A percentile compares a stretch with the other conserved stretches of the same genome.
phyloP scores from a whole-genome alignment of 2,888 invertebrate species.

The Margaritifera margaritifera region DNA sequence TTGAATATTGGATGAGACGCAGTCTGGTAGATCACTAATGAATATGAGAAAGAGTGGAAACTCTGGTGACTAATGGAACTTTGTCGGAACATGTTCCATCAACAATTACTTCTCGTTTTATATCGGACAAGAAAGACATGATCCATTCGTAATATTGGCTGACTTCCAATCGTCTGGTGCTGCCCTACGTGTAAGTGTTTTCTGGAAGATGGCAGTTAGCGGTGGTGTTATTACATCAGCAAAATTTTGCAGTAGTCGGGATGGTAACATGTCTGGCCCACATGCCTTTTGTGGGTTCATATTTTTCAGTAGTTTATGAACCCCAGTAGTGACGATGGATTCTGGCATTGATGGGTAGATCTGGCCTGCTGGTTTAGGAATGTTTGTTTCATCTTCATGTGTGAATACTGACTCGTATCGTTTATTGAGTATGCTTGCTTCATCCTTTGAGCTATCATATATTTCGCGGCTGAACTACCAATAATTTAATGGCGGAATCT shows the following conservation, averaged over 20 bases:
- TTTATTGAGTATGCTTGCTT: too few species aligned
- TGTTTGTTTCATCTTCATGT: constrained; percentile 3
- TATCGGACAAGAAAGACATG: too few species aligned
- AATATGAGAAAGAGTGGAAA: too few species aligned
- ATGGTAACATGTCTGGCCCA: constrained; percentile 2
- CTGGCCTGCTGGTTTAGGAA: background rate
- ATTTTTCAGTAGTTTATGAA: background rate
- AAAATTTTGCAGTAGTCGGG: background rate
- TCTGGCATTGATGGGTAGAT: background rate
- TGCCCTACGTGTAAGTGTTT: background rate
- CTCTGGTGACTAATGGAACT: too few species aligned
- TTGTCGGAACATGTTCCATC: too few species aligned
- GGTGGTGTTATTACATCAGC: background rate
- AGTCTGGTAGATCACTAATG: too few species aligned
- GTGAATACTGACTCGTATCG: background rate
- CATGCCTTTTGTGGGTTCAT: constrained; percentile 1
- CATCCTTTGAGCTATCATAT: too few species aligned
- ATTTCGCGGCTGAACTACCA: too few species aligned
- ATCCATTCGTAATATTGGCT: background rate
- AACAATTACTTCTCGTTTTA: too few species aligned
- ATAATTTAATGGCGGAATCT: too few species aligned
- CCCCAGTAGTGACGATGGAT: background rate
- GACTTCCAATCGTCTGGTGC: background rate
- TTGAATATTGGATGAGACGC: too few species aligned
- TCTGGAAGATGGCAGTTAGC: background rate